Percentiles rank a stretch among this genome's conserved stretches.
Conservation (phyloP, 2,113 vertebrate species). For the Podarcis cretensis region DNA sequence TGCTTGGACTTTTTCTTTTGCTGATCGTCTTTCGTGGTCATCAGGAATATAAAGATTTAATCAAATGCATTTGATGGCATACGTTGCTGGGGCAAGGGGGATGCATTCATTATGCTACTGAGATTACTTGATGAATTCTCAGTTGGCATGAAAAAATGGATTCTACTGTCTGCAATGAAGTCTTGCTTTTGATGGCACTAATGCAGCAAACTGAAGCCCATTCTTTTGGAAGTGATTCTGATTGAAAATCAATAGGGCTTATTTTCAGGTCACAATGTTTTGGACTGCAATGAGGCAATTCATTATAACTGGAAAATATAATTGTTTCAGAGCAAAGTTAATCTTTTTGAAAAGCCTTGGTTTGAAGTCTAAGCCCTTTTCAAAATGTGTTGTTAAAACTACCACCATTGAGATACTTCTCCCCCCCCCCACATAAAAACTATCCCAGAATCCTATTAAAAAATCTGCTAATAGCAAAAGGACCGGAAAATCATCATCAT, state of each 20-base stretch:
- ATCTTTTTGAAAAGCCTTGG: not conserved
- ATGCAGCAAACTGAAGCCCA: not conserved
- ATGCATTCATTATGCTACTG: not conserved
- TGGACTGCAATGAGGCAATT: not conserved
- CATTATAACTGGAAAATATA: not conserved
- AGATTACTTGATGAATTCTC: not conserved
- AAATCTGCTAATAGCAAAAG: slow-evolving; percentile 12
- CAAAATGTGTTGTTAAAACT: slow-evolving; percentile 37
- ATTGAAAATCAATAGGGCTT: not conserved
- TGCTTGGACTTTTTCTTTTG: not conserved
- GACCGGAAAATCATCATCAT: not conserved
- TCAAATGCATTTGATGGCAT: not conserved
- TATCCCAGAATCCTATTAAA: slow-evolving; percentile 19
- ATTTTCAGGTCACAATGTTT: slow-evolving; percentile 27
- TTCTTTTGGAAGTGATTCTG: not conserved
- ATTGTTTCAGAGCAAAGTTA: not conserved
- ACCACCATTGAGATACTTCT: slow-evolving; percentile 20
- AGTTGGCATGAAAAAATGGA: not conserved
- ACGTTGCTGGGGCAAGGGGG: not conserved
- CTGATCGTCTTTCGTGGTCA: not conserved
- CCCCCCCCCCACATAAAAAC: slow-evolving; percentile 23
- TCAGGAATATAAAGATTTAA: not conserved
- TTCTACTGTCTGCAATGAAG: not conserved
- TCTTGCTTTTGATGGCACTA: not conserved
- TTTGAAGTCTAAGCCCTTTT: not conserved